Base-by-base conservation (phyloP, 2,888 invertebrate genomes). In the Hyposoter dolosus region DNA sequence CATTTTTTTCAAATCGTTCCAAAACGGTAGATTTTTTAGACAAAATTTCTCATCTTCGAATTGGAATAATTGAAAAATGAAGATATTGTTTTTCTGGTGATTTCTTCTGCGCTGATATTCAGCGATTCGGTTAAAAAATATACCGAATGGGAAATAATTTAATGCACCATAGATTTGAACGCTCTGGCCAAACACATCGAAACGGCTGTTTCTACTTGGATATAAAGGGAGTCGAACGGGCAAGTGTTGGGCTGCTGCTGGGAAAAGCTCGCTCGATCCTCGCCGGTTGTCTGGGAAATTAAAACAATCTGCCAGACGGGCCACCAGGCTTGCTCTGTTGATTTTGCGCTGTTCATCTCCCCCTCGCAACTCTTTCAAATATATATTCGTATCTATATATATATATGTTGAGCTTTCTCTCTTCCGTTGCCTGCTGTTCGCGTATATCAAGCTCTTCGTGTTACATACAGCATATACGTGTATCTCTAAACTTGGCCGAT, bases 251-350 rank as follows among this genome's bases (percentile, higher is more conserved):
- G 40, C 68, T n/a, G 56, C 60, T n/a, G 47, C 35, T 69, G 15
- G 82, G 81, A 76, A 60, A 84, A 80, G 84, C 81, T 80, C 79
- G 85, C 86, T 84, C 87, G 90, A 89, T 89, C 65, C 80, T 82
- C 88, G 88, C 86, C 87, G 89, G 90, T 87, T 90, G 91, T 91
- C 92, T 93, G 93, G 92, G 92, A 93, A 93, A 93, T 92, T 93
- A 93, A 93, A 93, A 92, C 93, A 93, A 90, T 85, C 91, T 87
- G 88, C 87, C 92, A 93, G 92, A 91, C 91, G 92, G 92, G 89
- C 91, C 65, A 71, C 60, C 50, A 88, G 91, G 90, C 88, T 86
- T 89, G 83, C 86, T 85, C 78, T 86, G 86, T 88, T 84, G 86
- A 88, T 88, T 86, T 88, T 88, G 65, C 88, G 79, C 75, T 78